Base-by-base conservation (phyloP, 37 sponge, comb jelly and placozoan species). In the Lycopodina hypogea region DNA sequence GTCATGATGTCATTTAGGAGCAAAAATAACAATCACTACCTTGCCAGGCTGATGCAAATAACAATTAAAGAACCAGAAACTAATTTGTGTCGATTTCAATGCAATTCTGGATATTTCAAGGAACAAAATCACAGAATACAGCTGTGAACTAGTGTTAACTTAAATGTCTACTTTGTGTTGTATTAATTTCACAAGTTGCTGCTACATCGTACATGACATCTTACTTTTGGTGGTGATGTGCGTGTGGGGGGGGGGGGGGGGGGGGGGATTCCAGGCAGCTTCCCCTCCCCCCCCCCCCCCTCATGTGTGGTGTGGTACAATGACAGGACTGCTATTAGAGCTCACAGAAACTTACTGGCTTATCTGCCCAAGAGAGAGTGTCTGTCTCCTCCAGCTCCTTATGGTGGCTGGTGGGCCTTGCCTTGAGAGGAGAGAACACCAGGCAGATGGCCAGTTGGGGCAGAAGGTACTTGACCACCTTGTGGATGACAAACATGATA, bases 361-460 rank as follows among this genome's bases (percentile, higher is more conserved):
- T 80, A 34, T 70, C 69, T 12, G 61, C 80, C 80, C 80, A 80
- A 26, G 80, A 80, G 30, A 80, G 26, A 4, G 70, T 68, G 33
- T 80, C 80, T 12, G 52, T 59, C 14, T 67, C 68, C 36, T 76
- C 83, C 14, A 53, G 22, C 38, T 81, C 61, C 24, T 14, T 2
- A 1, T 73, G 42, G 12, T 29, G 39, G 28, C 1, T 17, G 28
- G 41, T 32, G 0, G 75, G 42, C 32, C 72, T 67, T 4, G 32
- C 28, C 35, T 76, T 83, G 40, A 83, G 68, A 8, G 83, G 83
- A 21, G 68, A 48, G 58, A 83, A 83, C 67, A 83, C 64, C 36
- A 76, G 6, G 35, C 39, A 69, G 30, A 83, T 83, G 28, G 72
- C 75, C 76, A 66, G 75, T 57, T 83, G 83, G 0, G 83, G 68